A percentile compares a stretch with the other conserved stretches of the same genome.
Conservation (phyloP, 2,797 vertebrate genomes). For the Nyctibius grandis region DNA sequence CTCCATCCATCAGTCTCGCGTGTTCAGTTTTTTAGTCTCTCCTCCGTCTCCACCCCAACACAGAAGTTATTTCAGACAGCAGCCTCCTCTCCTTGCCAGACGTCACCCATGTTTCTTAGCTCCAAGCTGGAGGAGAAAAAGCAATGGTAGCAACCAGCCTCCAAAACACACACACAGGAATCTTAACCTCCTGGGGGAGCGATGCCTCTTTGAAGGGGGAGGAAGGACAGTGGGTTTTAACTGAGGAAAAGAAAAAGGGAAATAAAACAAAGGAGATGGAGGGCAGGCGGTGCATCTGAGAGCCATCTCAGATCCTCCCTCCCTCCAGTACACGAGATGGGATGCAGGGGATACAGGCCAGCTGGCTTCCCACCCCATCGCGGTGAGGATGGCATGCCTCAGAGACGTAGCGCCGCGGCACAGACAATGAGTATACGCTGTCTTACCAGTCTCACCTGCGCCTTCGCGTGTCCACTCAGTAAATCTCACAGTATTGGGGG, state of each 20-base stretch:
- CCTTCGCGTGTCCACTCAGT: neutral
- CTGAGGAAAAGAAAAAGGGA: neutral
- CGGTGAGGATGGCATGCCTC: neutral
- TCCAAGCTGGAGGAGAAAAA: neutral
- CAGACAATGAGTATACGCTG: neutral
- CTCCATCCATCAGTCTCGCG: neutral
- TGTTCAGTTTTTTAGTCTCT: neutral
- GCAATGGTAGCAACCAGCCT: neutral
- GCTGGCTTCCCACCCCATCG: neutral
- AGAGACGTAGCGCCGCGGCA: neutral
- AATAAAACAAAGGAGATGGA: neutral
- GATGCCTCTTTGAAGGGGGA: neutral
- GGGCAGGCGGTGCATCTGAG: fast-evolving
- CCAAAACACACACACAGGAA: neutral
- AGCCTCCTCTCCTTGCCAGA: neutral
- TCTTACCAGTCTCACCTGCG: neutral
- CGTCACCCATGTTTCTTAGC: neutral
- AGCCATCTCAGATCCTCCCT: neutral
- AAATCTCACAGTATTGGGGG: neutral
- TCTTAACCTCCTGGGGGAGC: neutral
- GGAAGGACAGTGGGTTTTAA: neutral
- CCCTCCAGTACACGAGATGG: neutral
- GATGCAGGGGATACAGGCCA: neutral
- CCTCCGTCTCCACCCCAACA: neutral
- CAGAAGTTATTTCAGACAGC: neutral